Evolutionary conservation across 30 jellyfish, hydroid and myxozoan species (phyloP).

Genomic region (Aurelia coerulea): DNA sequence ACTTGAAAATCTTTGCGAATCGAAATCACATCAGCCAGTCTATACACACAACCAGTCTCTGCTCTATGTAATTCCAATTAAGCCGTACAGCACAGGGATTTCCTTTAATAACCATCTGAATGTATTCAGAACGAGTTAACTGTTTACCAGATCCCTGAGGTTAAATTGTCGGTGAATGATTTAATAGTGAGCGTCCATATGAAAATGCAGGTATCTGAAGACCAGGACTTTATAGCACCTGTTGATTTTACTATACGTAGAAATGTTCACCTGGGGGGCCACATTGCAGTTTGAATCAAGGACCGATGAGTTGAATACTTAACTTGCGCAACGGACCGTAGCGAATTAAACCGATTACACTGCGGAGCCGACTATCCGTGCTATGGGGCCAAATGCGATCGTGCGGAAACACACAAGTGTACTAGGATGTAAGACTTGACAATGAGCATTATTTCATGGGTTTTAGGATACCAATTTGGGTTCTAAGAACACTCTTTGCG

Average conservation of each 20-base stretch:
- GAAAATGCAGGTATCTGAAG: constrained; percentile 25
- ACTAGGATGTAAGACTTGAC: no score
- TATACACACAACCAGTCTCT: background rate
- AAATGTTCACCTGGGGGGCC: no score
- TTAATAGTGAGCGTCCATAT: constrained; percentile 37
- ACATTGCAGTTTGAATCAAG: no score
- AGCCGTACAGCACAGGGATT: background rate
- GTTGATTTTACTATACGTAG: background rate
- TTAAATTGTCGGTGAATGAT: constrained; percentile 39
- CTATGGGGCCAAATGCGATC: no score
- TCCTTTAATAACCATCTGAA: background rate
- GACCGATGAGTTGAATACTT: no score
- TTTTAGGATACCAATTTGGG: no score
- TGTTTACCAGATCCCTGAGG: constrained; percentile 21
- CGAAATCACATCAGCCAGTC: no score
- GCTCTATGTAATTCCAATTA: background rate
- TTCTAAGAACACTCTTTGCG: background rate
- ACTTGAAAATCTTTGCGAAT: background rate
- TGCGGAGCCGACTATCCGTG: no score
- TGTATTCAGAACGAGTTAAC: background rate
- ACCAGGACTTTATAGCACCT: background rate
- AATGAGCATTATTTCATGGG: no score
- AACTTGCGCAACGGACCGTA: constrained; percentile 6
- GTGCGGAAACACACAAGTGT: no score
- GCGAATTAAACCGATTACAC: no score